Evolutionary conservation across 2,113 vertebrate genomes (phyloP).

Genomic region (Emydura subglobosa): DNA sequence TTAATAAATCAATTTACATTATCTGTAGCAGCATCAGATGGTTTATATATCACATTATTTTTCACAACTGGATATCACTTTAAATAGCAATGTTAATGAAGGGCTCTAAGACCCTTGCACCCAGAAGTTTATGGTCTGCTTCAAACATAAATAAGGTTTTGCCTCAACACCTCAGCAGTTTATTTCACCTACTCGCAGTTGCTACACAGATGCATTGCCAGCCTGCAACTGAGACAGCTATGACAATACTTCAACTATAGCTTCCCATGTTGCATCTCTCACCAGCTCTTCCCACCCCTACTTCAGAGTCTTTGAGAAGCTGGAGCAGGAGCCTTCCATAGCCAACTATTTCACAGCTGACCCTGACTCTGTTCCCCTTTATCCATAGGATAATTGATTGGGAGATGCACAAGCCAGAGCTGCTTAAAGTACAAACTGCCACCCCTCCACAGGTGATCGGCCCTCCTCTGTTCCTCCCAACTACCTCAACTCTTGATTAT

Average conservation of each 20-base stretch:
- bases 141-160: neutral
- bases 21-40: neutral
- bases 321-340: neutral
- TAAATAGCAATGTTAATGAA: neutral
- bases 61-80: neutral
- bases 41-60: neutral
- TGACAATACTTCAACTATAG: neutral
- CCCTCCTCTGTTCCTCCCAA: neutral
- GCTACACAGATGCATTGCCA: neutral
- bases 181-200: neutral
- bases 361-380: neutral
- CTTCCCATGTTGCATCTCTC: neutral
- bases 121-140: neutral
- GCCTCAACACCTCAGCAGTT: rapidly evolving
- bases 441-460: neutral
- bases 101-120: neutral
- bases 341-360: neutral
- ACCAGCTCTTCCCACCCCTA: neutral
- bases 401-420: neutral
- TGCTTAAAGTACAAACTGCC: neutral
- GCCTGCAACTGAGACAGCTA: rapidly evolving
- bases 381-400: neutral
- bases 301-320: neutral
- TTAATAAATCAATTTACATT: neutral
- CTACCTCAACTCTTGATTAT: neutral